Base-by-base conservation (phyloP, 2,797 vertebrate species). In the Myoxocephalus aenaeus region DNA sequence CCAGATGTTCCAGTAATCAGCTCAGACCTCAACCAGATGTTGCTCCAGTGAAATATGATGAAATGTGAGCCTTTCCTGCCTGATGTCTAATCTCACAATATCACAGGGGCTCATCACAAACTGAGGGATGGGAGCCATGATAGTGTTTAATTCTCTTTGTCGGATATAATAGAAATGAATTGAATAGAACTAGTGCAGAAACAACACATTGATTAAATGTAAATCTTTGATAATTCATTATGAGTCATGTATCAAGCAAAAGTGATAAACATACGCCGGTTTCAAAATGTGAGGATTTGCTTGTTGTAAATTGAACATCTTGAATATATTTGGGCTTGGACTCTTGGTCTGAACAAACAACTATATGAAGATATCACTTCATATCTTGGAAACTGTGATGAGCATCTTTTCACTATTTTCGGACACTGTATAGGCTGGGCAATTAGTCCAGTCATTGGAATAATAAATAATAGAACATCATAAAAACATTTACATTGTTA, bases 1-100 rank as follows among this genome's bases (percentile, higher is more conserved):
- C 90, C 91, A 93, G 90, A 92, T 93, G 92, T 89, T 89, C 70
- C 54, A 38, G 77, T 90, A 90, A 93, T 93, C 92, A 90, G 88
- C 83, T 90, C 84, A 87, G 85, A 90, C 87, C 69, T 81, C 50
- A 75, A 86, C 79, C 92, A 92, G 90, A 92, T 92, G 90, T 84
- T 88, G 73, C 51, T 73, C 71, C 72, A 74, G 50, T 84, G 73
- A 90, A 87, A 87, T 82, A 86, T 84, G 80, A 90, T 86, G 76
- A 91, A 90, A 90, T 76, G 62, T 50, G 85, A 92, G 84, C 78
- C 65, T 78, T 75, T 84, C 79, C 40, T 81, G 80, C 63, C 59
- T 76, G 48, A 70, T 65, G 18, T 79, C 74, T 81, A 87, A 86
- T 87, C 81, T 80, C 62, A 50, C n/a, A 50, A 70, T 68, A 20